Evolutionary conservation across 1,140 invertebrate genomes (phyloP), one percentile per base, ranked within the genome.

Genomic region (Panulirus ornatus): DNA sequence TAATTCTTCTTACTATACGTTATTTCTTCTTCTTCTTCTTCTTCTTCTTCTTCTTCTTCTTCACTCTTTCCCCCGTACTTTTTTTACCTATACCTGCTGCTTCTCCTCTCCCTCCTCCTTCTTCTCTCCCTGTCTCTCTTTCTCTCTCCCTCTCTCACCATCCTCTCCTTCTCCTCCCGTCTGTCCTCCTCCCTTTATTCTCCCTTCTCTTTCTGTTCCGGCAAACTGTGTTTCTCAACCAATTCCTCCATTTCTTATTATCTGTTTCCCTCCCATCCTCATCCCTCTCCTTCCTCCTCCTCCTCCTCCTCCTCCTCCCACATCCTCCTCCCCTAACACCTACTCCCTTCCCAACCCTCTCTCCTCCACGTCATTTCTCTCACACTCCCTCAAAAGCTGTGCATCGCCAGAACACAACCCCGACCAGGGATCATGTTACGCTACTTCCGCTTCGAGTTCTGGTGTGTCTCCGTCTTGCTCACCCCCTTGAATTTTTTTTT

Each of bases 401-500:
- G 70, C 73, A 11, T 76, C 73, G 9, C 73, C 30, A 47, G 58
- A 54, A 58, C 30, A 54, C 79, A 82, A 63, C 79, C 54, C 81
- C n/a, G 14, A 27, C 81, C 30, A 22, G 44, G 40, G 47, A 83
- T 83, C 81, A 47, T 36, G 81, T 83, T 83, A 83, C 81, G n/a
- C 27, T 83, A 83, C 81, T 83, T 83, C 81, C 81, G 81, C 81
- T 38, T 83, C 81, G 38, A 36, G 81, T 83, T 66, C 71, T 75
- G 71, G 75, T 78, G 75, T 78, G 75, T 44, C 75, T 78, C 75
- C 75, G 75, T 44, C 75, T 78, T 78, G 38, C 44, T 78, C 40
- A 75, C 71, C 71, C 34, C 71, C 38, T 22, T n/a, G 16, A 5
- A 19, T 38, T 75, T 75, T 75, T 75, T 40, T 36, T 71, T 36